These are phyloP conservation scores for Eurypyga helias DNA, from an alignment of 2,113 vertebrate species.

Conservation along the genomic window DNA sequence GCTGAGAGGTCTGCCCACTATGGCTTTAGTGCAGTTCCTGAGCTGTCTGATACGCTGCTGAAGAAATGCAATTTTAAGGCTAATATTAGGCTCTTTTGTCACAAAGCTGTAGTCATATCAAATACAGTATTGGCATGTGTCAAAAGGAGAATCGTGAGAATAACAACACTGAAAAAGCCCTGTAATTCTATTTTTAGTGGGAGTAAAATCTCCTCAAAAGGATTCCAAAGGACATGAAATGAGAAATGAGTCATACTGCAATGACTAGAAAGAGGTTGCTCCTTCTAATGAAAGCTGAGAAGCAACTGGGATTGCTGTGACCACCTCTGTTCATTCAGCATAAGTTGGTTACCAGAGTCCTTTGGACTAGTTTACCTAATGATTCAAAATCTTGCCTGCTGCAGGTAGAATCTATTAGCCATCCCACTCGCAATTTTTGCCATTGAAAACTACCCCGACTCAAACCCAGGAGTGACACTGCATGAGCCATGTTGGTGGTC, in stretches of 20 bases:
- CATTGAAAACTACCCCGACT: neutral
- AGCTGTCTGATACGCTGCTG: neutral
- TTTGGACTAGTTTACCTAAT: neutral
- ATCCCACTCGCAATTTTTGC: neutral
- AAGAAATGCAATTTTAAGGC: neutral
- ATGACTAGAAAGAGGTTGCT: neutral
- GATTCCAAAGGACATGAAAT: neutral
- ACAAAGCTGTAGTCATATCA: slow-evolving; percentile 9
- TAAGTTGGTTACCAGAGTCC: neutral
- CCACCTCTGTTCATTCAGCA: neutral
- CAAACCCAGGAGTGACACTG: neutral
- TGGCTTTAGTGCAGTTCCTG: neutral
- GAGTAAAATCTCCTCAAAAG: neutral
- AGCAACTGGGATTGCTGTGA: neutral
- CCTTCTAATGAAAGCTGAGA: neutral
- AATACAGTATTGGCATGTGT: neutral
- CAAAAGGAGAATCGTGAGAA: neutral
- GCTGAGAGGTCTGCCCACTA: neutral
- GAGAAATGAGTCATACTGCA: slow-evolving; percentile 10
- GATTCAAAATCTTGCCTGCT: neutral
- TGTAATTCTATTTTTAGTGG: neutral
- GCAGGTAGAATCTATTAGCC: neutral
- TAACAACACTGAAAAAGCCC: neutral
- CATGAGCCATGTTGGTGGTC: neutral
- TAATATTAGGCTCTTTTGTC: neutral